phyloP scores from a whole-genome alignment of 2,888 invertebrate genomes.

The Acronicta psi region DNA sequence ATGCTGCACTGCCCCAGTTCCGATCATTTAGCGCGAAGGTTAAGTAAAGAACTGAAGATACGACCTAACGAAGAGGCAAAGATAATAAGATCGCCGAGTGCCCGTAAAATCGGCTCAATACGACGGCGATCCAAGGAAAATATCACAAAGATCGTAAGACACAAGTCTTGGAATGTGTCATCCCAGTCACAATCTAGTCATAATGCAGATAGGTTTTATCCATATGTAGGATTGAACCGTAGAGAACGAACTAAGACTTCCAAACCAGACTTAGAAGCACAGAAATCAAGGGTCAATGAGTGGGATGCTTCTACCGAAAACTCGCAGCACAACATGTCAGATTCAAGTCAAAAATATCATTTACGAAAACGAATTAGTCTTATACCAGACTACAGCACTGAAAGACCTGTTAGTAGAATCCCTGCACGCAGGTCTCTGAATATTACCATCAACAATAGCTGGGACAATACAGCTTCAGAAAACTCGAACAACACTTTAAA shows the following conservation, averaged over 20 bases:
- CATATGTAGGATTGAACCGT: constrained; percentile 86
- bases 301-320: constrained; percentile 76
- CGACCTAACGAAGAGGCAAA: constrained; percentile 91
- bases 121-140: constrained; percentile 92
- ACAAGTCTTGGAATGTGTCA: constrained; percentile 91
- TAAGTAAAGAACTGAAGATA: constrained; percentile 93
- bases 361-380: constrained; percentile 77
- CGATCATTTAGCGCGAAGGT: constrained; percentile 91
- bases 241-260: constrained; percentile 76
- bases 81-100: constrained; percentile 94
- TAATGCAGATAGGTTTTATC: constrained; percentile 83
- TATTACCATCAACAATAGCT: constrained; percentile 71
- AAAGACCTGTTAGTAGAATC: constrained; percentile 74
- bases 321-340: constrained; percentile 69
- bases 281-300: constrained; percentile 64
- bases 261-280: constrained; percentile 68
- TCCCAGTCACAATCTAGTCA: constrained; percentile 80
- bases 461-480: constrained; percentile 73
- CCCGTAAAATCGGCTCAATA: constrained; percentile 93
- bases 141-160: constrained; percentile 87
- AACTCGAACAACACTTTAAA: constrained; percentile 73
- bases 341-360: constrained; percentile 75
- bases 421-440: constrained; percentile 79
- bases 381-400: constrained; percentile 71
- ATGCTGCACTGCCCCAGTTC: constrained; percentile 90